Evolutionary conservation across 1,140 invertebrate species (phyloP).

Genomic region (Panagrolaimus sp.): DNA sequence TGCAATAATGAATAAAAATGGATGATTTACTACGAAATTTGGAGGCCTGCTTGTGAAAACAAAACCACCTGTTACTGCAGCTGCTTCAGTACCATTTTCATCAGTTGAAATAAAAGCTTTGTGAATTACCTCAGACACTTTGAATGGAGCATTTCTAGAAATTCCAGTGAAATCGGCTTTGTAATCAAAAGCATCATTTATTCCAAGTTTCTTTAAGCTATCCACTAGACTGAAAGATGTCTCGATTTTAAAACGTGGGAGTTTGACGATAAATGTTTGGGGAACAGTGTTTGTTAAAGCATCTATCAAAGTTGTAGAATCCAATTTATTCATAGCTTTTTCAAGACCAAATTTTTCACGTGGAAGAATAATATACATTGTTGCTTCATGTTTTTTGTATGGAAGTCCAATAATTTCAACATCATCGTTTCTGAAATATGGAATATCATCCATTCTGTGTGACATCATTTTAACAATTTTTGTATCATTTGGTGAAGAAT

Average conservation of each 20-base stretch:
- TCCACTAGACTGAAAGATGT: slow-evolving; percentile 14
- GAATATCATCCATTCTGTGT: background rate
- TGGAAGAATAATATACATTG: slow-evolving; percentile 24
- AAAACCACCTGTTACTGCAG: too few relatives aligned
- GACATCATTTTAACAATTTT: background rate
- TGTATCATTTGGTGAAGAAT: background rate
- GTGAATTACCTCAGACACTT: background rate
- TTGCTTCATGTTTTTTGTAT: slow-evolving; percentile 16
- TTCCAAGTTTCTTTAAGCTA: background rate
- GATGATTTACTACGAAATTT: too few relatives aligned
- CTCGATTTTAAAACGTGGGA: slow-evolving; percentile 34
- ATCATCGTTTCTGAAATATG: background rate
- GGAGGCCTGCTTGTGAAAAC: too few relatives aligned
- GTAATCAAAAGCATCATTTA: background rate
- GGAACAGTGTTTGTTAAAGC: background rate
- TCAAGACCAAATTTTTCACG: slow-evolving; percentile 23
- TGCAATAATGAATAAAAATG: too few relatives aligned
- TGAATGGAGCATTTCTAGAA: background rate
- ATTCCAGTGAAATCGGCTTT: background rate
- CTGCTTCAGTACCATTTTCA: background rate
- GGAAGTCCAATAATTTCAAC: slow-evolving; percentile 22
- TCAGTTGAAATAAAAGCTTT: background rate
- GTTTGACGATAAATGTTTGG: slow-evolving; percentile 9
- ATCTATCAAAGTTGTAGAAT: slow-evolving; percentile 12
- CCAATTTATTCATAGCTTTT: slow-evolving; percentile 20